These are phyloP conservation scores for Stegodyphus dumicola DNA, from an alignment of 1,140 invertebrate species.

Conservation along the genomic window DNA sequence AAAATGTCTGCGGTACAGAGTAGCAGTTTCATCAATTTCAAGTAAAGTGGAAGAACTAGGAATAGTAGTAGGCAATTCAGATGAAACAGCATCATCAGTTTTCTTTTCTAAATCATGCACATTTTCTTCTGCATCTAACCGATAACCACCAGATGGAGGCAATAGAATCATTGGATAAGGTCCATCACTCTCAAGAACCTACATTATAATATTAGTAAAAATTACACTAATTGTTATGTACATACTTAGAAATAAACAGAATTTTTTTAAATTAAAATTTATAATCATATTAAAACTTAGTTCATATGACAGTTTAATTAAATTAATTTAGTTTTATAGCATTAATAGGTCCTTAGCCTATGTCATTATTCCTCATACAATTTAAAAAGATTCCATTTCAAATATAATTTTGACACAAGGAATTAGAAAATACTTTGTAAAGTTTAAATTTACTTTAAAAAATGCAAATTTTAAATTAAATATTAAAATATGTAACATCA, in stretches of 20 bases:
- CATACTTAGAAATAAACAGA: background rate
- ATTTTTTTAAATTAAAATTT: too few species aligned
- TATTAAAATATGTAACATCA: too few species aligned
- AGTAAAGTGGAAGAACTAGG: slow-evolving; percentile 73
- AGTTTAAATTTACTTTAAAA: too few species aligned
- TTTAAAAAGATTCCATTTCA: too few species aligned
- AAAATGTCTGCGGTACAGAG: slow-evolving; percentile 91
- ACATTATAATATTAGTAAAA: background rate
- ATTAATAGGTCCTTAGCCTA: too few species aligned
- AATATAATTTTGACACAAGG: too few species aligned
- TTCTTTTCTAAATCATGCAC: background rate
- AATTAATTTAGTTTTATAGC: too few species aligned
- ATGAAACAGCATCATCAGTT: background rate
- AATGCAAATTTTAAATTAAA: too few species aligned
- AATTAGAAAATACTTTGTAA: too few species aligned
- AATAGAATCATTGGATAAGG: slow-evolving; percentile 88
- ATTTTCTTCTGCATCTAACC: slow-evolving; percentile 82
- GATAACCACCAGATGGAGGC: slow-evolving; percentile 85
- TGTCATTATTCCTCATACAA: too few species aligned
- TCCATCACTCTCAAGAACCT: slow-evolving; percentile 65
- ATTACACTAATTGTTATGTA: background rate
- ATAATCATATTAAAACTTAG: too few species aligned
- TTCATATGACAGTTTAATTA: too few species aligned
- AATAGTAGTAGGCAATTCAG: background rate
- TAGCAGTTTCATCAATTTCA: slow-evolving; percentile 92